Base-by-base conservation (phyloP, 2,797 vertebrate species). In the Danio aesculapii region DNA sequence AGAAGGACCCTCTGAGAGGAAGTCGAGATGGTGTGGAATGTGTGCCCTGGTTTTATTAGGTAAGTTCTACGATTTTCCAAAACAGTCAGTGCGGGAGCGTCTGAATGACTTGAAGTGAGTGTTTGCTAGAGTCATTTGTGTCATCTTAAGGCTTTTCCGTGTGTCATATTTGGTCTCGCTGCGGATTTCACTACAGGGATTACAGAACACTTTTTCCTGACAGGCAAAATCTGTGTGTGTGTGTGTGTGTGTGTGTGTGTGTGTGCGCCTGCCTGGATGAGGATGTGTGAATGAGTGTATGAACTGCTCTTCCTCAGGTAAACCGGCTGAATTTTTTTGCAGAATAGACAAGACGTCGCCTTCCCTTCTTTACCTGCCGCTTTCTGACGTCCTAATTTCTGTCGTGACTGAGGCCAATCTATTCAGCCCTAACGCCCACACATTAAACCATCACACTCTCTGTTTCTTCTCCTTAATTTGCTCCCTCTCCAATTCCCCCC, bases 51-150 rank as follows among this genome's bases (percentile, higher is more conserved):
- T 84, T 52, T 74, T 84, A 81, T 80, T 74, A 75, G 86, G 85
- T 85, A 83, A 85, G 87, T 90, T 83, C 58, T 4, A 63, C 72
- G 86, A 87, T 88, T 91, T 91, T 86, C 43, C 11, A 82, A 86
- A 86, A 88, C 82, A 85, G 91, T 89, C 83, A 47, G 68, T 77
- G 63, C 77, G 52, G 30, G 53, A 64, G 55, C 66, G 61, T 53
- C 39, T 75, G 70, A 62, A 66, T 83, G 67, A 58, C 30, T 52
- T 8, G 41, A 71, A 78, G 21, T 78, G 62, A 80, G 50, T 82
- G 72, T 83, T 77, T 77, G 58, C 84, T 82, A 59, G 50, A 55
- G 67, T 74, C 44, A 81, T 84, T 75, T 57, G 8, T 79, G 30
- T 79, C 14, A 68, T 77, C 67, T 75, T 30, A 30, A 49, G 47